These are phyloP conservation scores for Pristionchus arcanus DNA, from an alignment of 2,888 invertebrate genomes.

Conservation along the genomic window DNA sequence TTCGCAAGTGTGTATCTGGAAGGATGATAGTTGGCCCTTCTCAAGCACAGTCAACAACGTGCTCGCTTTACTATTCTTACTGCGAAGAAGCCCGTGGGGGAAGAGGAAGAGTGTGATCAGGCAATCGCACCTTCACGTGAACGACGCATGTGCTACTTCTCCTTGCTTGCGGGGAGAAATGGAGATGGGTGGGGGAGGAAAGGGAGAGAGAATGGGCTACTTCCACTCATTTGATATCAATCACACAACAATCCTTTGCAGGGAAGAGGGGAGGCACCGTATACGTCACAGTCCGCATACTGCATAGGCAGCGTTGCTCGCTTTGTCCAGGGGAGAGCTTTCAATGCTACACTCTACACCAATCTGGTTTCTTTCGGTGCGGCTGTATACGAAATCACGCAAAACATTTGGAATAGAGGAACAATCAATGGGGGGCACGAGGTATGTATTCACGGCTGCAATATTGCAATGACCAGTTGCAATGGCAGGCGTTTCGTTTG, in stretches of 20 bases:
- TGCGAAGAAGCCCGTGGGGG: slow-evolving; percentile 26
- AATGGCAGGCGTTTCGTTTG: not conserved
- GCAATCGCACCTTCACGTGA: slow-evolving; percentile 27
- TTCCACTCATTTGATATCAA: slow-evolving; percentile 23
- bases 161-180: not conserved
- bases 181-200: not conserved
- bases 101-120: not conserved
- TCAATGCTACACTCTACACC: slow-evolving; percentile 5
- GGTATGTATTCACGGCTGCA: not conserved
- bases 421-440: not conserved
- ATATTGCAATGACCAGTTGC: slow-evolving; percentile 5
- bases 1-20: slow-evolving; percentile 21
- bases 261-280: not conserved
- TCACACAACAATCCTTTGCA: slow-evolving; percentile 16
- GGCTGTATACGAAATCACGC: slow-evolving; percentile 27
- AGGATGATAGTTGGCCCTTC: not conserved
- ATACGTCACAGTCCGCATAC: slow-evolving; percentile 23
- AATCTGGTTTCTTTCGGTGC: slow-evolving; percentile 42
- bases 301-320: slow-evolving; percentile 13
- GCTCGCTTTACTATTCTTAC: slow-evolving; percentile 42
- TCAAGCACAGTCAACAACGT: slow-evolving; percentile 33
- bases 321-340: not conserved
- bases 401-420: slow-evolving; percentile 27
- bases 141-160: not conserved
- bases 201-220: not conserved